Percentiles rank a stretch among this genome's conserved stretches.
Conservation (phyloP, 2,888 invertebrate species). For the Brachyopa scutellaris region DNA sequence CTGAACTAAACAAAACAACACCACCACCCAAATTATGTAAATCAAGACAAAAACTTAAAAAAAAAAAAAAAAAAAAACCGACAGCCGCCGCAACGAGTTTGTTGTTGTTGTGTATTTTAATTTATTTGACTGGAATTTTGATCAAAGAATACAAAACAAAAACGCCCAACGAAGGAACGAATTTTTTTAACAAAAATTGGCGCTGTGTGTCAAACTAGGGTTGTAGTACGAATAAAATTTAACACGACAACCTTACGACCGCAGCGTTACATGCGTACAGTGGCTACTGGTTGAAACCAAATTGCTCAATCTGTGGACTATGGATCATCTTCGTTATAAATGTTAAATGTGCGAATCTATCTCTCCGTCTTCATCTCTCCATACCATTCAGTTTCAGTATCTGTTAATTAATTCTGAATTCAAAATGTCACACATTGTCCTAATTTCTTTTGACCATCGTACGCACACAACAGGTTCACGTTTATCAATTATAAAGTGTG, state of each 20-base stretch:
- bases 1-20: slow-evolving; percentile 49
- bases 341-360: too few relatives aligned
- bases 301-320: too few relatives aligned
- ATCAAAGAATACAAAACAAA: slow-evolving; percentile 11
- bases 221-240: not conserved
- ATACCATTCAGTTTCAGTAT: too few relatives aligned
- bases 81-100: slow-evolving; percentile 26
- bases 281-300: too few relatives aligned
- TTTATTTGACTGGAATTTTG: slow-evolving; percentile 43
- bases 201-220: not conserved
- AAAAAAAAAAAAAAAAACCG: not conserved
- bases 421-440: slow-evolving; percentile 61
- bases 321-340: too few relatives aligned
- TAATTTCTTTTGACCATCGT: slow-evolving; percentile 54
- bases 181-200: slow-evolving; percentile 1
- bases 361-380: not conserved
- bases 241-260: slow-evolving; percentile 17
- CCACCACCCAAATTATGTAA: slow-evolving; percentile 55
- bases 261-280: not conserved
- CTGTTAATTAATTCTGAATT: slow-evolving; percentile 48
- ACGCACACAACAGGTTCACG: slow-evolving; percentile 58
- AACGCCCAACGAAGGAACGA: not conserved
- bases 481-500: slow-evolving; percentile 45
- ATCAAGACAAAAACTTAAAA: slow-evolving; percentile 19
- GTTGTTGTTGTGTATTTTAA: slow-evolving; percentile 49